Evolutionary conservation across 2,888 invertebrate species (phyloP), one percentile per base, ranked within the genome.

Genomic region (Ptilodon capucinus): DNA sequence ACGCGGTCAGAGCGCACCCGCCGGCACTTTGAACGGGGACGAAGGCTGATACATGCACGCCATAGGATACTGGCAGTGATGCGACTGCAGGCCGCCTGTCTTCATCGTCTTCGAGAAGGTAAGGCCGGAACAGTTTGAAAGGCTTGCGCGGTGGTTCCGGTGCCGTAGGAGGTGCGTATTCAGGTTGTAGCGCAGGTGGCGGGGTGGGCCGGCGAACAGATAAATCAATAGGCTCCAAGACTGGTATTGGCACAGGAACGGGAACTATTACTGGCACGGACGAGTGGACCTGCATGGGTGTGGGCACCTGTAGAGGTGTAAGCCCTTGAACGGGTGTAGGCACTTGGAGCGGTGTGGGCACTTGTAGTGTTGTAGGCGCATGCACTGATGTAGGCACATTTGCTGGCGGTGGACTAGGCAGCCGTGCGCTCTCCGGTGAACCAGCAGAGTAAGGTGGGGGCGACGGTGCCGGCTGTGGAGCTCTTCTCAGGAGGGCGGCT

Each of bases 91-190:
- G 84, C 56, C 80, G 70, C 56, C 76, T 91, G 42, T 82, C 91
- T 47, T 92, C 92, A 36, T 93, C 91, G 36, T 94, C 92, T 68
- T 94, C 95, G 55, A 95, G 91, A 42, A 95, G 88, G 79, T 95
- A 96, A 23, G 95, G 96, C 74, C 95, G 94, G 83, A 96, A 96
- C 34, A 95, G 84, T 76, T 95, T 95, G 65, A 95, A 93, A 44
- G 95, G 94, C 79, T 93, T 94, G 64, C 91, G 89, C 39, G 85
- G 76, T 42, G 89, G 77, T 59, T 83, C 81, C 41, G 75, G 67
- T 57, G 76, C 72, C 53, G 80, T 66, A 51, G 74, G 72, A 30
- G 76, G 73, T 39, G 66, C 61, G 32, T 73, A 76, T 47, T 79
- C 68, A 46, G 76, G 71, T 40, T 77, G 76, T 25, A 79, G 70